Evolutionary conservation across 2,113 vertebrate genomes (phyloP).

Genomic region (Diadophis punctatus): DNA sequence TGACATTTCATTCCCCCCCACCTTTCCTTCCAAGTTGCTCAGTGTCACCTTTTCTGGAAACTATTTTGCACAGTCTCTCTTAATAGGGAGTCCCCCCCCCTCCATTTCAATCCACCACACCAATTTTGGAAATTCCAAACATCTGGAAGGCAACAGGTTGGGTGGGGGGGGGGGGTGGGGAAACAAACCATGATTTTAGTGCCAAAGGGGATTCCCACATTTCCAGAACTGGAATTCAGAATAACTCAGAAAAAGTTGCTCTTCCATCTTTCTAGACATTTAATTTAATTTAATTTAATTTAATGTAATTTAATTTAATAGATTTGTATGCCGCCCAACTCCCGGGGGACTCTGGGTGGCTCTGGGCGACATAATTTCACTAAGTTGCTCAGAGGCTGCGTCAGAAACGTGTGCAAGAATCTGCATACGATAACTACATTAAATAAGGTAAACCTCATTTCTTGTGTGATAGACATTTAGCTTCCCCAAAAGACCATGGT

Average conservation of each 20-base stretch:
- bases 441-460: not conserved
- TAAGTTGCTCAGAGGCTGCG: not conserved
- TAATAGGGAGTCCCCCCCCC: not conserved
- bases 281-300: too few relatives aligned
- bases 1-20: not conserved
- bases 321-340: too few relatives aligned
- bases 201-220: not conserved
- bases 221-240: not conserved
- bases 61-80: not conserved
- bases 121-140: not conserved
- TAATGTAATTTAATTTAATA: too few relatives aligned
- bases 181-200: not conserved
- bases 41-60: not conserved
- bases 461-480: not conserved
- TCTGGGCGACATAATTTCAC: not conserved
- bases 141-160: not conserved
- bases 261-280: not conserved
- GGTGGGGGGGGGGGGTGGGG: not conserved
- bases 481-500: not conserved
- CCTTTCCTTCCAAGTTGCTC: not conserved
- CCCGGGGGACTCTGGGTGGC: too few relatives aligned
- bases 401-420: not conserved
- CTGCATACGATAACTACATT: not conserved
- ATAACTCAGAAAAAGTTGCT: not conserved
- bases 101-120: not conserved